These are phyloP conservation scores for Peromyscus attwateri DNA, from an alignment of 2,797 vertebrate species.

Conservation along the genomic window DNA sequence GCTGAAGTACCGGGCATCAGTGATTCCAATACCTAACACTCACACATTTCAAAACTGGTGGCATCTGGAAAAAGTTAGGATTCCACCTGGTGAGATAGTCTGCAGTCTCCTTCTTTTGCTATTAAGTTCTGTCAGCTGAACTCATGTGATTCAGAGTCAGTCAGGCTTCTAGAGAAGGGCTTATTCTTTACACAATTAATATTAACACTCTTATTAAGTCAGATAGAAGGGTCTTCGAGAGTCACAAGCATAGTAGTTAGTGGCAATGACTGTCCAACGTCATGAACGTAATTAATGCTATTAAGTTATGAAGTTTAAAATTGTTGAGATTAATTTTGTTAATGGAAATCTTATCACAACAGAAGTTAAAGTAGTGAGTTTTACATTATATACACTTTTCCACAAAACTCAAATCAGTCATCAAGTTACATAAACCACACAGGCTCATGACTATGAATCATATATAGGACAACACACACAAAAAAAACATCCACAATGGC, in stretches of 20 bases:
- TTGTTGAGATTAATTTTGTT: not conserved
- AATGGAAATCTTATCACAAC: not conserved
- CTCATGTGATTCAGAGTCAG: not conserved
- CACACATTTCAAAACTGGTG: not conserved
- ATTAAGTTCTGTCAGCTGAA: not conserved
- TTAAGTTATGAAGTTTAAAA: not conserved
- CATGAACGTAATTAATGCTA: not conserved
- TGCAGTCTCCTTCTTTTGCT: not conserved
- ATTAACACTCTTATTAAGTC: not conserved
- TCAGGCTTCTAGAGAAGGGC: not conserved
- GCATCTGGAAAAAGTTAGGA: not conserved
- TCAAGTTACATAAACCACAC: not conserved
- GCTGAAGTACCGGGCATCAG: not conserved
- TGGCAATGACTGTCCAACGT: not conserved
- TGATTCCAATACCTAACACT: not conserved
- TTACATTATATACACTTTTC: not conserved
- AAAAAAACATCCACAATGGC: not conserved
- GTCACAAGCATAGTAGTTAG: not conserved
- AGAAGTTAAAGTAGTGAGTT: not conserved
- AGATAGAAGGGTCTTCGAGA: not conserved
- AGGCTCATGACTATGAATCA: not conserved
- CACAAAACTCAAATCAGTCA: constrained; percentile 25
- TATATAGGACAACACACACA: not conserved
- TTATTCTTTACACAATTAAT: not conserved
- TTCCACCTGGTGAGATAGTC: not conserved